A percentile compares a stretch with the other conserved stretches of the same genome.
Conservation (phyloP, 2,113 vertebrate genomes). For the Seriola rivoliana region DNA sequence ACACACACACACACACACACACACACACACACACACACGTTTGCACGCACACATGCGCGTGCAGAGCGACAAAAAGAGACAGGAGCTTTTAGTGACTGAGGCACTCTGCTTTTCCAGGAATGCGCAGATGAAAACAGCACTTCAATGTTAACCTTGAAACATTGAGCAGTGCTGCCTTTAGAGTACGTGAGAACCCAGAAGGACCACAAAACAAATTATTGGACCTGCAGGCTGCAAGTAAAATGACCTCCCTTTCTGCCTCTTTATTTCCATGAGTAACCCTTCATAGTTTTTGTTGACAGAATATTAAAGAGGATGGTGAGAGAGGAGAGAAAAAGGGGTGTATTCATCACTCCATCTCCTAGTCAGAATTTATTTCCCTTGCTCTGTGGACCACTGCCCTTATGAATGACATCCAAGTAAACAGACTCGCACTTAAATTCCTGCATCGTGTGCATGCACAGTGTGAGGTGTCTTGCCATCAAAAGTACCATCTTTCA, state of each 20-base stretch:
- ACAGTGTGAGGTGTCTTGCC: slow-evolving; percentile 30
- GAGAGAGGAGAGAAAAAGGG: slow-evolving; percentile 45
- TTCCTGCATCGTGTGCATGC: slow-evolving; percentile 37
- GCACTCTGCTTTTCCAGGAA: slow-evolving; percentile 64
- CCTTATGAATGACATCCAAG: slow-evolving; percentile 64
- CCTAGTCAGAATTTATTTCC: slow-evolving; percentile 42
- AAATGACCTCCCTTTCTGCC: slow-evolving; percentile 74
- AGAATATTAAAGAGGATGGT: slow-evolving; percentile 74
- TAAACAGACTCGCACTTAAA: slow-evolving; percentile 61
- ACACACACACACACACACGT: neutral
- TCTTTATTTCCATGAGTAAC: slow-evolving; percentile 79
- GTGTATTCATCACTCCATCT: slow-evolving; percentile 65
- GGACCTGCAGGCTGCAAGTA: slow-evolving; percentile 70
- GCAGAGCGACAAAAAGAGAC: slow-evolving; percentile 40
- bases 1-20: neutral
- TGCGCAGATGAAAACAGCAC: slow-evolving; percentile 72
- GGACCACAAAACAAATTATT: slow-evolving; percentile 79
- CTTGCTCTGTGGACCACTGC: slow-evolving; percentile 48
- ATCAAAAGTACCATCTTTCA: slow-evolving; percentile 44
- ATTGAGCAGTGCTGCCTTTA: slow-evolving; percentile 68
- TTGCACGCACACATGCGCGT: neutral
- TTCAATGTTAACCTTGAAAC: slow-evolving; percentile 81
- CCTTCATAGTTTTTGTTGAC: slow-evolving; percentile 74
- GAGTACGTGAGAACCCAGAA: slow-evolving; percentile 69
- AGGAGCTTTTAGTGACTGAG: slow-evolving; percentile 72